Conservation (phyloP, 2,797 vertebrate species). For the Argya squamiceps region DNA sequence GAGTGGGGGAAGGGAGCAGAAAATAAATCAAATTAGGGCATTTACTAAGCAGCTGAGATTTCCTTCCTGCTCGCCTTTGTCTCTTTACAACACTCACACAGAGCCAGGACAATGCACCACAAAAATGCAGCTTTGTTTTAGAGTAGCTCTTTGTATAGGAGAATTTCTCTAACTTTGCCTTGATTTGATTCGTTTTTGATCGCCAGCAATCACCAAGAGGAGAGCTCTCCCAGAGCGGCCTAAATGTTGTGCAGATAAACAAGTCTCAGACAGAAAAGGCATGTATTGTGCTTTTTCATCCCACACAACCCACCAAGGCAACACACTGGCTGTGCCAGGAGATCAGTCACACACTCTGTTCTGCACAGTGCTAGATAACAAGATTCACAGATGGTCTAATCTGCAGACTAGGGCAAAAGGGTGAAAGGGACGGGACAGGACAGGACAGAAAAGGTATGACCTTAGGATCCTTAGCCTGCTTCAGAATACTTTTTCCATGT, state of each 20-base stretch:
- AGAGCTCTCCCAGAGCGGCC: neutral
- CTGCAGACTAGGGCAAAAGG: neutral
- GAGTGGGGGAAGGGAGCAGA: constrained; percentile 49
- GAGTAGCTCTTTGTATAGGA: constrained; percentile 29
- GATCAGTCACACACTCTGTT: neutral
- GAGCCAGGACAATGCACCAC: constrained; percentile 43
- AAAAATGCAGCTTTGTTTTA: constrained; percentile 51
- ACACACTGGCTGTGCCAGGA: constrained; percentile 7
- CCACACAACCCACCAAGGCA: neutral
- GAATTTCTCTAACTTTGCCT: constrained; percentile 30
- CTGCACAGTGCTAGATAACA: neutral
- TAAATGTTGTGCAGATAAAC: constrained; percentile 12
- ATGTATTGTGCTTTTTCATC: constrained; percentile 31
- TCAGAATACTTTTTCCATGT: neutral
- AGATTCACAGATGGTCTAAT: constrained; percentile 8
- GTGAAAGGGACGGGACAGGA: neutral
- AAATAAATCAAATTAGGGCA: constrained; percentile 59
- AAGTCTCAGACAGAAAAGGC: constrained; percentile 13
- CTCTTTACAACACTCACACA: constrained; percentile 38
- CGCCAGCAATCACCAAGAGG: neutral
- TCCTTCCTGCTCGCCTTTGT: constrained; percentile 46
- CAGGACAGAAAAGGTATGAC: neutral
- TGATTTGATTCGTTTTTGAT: constrained; percentile 19
- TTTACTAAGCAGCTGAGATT: constrained; percentile 52
- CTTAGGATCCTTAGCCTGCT: neutral